These are phyloP conservation scores for Onthophagus taurus DNA, from an alignment of 1,140 invertebrate genomes.

Conservation along the genomic window DNA sequence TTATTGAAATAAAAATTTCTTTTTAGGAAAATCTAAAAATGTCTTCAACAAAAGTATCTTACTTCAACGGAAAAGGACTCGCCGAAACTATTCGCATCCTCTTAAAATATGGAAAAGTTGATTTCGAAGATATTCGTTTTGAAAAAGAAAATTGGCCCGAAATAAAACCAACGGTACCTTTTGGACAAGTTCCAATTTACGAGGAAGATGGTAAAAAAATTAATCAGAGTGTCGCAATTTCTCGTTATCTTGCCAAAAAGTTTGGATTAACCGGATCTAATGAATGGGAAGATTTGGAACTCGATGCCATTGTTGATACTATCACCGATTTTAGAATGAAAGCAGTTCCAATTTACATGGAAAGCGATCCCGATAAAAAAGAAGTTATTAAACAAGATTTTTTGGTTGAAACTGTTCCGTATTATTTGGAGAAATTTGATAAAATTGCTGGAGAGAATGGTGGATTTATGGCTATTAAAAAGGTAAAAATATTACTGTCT, in stretches of 20 bases:
- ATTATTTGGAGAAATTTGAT: conserved; percentile 49
- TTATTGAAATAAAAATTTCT: no score
- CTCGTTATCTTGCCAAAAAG: conserved; percentile 55
- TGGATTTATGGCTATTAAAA: conserved; percentile 43
- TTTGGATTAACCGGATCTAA: conserved; percentile 50
- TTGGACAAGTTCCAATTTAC: conserved; percentile 60
- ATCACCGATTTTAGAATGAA: conserved; percentile 39
- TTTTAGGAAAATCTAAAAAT: no score
- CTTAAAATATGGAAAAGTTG: conserved; percentile 54
- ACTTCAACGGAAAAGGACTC: conserved; percentile 58
- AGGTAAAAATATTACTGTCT: no score
- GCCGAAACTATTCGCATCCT: conserved; percentile 65
- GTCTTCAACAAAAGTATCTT: conserved; percentile 45
- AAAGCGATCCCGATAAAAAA: conserved; percentile 41
- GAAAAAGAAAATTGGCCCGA: conserved; percentile 47
- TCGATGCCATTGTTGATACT: conserved; percentile 51
- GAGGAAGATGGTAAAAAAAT: conserved; percentile 57
- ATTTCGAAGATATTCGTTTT: conserved; percentile 61
- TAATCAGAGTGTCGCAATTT: conserved; percentile 57
- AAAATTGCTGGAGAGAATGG: conserved; percentile 44
- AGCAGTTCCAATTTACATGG: no score
- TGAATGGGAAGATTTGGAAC: conserved; percentile 50
- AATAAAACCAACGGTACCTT: conserved; percentile 56
- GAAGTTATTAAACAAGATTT: conserved; percentile 37
- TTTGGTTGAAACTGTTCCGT: conserved; percentile 45